Percentiles rank a stretch among this genome's conserved stretches.
Evolutionary conservation across 1,140 invertebrate species (phyloP).

Genomic region (Hycleus phaleratus): DNA sequence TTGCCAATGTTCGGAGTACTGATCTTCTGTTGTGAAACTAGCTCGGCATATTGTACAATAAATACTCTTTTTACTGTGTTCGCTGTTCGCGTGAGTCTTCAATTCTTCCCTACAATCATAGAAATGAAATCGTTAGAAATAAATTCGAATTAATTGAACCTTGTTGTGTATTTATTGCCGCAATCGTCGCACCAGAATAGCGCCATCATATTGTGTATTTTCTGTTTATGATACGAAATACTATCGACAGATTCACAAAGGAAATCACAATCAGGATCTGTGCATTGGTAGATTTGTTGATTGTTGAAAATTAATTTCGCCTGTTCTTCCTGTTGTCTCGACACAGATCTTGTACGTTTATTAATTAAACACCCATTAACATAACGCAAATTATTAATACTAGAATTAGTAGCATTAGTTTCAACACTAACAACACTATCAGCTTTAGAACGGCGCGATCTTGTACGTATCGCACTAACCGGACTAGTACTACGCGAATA

Average conservation of each 20-base stretch:
- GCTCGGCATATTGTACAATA: conserved; percentile 3
- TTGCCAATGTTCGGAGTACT: conserved; percentile 3
- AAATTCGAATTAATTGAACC: neutral
- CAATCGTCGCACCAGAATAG: conserved; percentile 10
- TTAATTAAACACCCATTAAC: neutral
- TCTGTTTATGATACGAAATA: conserved; percentile 5
- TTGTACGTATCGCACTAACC: neutral
- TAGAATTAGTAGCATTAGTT: neutral
- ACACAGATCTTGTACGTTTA: neutral
- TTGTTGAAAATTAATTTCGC: neutral
- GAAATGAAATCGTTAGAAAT: neutral
- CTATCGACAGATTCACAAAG: conserved; percentile 1
- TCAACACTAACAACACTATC: neutral
- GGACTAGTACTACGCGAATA: neutral
- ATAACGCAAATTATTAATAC: neutral
- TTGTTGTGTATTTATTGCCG: conserved; percentile 6
- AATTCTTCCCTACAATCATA: conserved; percentile 3
- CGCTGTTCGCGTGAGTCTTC: neutral
- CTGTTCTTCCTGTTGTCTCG: conserved; percentile 1
- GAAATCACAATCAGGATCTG: neutral
- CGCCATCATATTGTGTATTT: conserved; percentile 3
- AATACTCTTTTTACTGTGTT: neutral
- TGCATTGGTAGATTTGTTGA: conserved; percentile 1
- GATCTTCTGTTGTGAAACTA: neutral
- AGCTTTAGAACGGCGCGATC: neutral